Conservation (phyloP, 2,797 vertebrate genomes). For the Myoxocephalus aenaeus region DNA sequence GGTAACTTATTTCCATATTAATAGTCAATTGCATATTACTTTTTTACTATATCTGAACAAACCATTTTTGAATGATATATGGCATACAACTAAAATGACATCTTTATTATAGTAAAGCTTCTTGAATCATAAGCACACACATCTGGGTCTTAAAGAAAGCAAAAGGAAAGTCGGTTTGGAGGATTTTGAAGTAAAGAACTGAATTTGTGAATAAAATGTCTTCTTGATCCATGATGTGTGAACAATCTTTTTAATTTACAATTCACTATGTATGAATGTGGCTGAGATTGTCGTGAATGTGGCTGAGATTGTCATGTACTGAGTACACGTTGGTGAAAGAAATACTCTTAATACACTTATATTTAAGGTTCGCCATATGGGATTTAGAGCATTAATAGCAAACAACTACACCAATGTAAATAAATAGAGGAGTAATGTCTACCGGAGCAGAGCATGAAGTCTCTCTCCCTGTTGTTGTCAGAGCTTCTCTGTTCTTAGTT, state of each 20-base stretch:
- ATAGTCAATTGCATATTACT: not conserved
- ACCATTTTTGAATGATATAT: not conserved
- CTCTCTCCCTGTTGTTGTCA: too few relatives aligned
- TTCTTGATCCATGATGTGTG: not conserved
- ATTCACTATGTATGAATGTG: not conserved
- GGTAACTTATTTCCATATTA: not conserved
- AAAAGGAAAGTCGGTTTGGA: not conserved
- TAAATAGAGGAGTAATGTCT: too few relatives aligned
- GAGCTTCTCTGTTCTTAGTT: too few relatives aligned
- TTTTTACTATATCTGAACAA: not conserved
- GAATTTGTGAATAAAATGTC: not conserved
- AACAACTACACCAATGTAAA: too few relatives aligned
- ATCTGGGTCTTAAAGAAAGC: constrained; percentile 1
- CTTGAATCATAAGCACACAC: not conserved
- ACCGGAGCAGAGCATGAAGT: too few relatives aligned
- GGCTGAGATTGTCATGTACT: too few relatives aligned
- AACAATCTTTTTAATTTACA: not conserved
- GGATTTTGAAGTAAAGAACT: not conserved
- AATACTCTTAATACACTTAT: too few relatives aligned
- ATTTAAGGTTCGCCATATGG: too few relatives aligned
- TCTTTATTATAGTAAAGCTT: not conserved
- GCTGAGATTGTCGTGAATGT: too few relatives aligned
- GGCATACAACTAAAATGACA: not conserved
- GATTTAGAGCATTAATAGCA: too few relatives aligned
- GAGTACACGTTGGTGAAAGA: too few relatives aligned